Percentiles rank a stretch among this genome's conserved stretches.
These are phyloP conservation scores for Carapus acus DNA, from an alignment of 2,797 vertebrate genomes.

Conservation along the genomic window DNA sequence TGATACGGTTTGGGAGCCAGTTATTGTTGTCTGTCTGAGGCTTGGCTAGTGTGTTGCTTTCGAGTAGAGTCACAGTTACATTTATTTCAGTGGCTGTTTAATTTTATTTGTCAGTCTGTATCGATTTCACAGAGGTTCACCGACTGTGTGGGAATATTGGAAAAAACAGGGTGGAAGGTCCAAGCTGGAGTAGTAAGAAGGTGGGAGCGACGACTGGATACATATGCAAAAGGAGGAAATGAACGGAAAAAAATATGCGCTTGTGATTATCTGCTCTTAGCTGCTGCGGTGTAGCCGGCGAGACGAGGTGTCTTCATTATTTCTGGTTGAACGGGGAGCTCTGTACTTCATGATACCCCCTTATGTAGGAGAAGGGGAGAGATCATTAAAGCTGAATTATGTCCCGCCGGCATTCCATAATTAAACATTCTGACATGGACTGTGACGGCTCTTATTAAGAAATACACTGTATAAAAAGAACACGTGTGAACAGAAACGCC, in stretches of 20 bases:
- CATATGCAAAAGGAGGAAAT: conserved; percentile 12
- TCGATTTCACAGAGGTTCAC: no score
- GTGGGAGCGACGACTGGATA: not conserved
- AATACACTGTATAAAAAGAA: no score
- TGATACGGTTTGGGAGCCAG: no score
- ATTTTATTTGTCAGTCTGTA: no score
- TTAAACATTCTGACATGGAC: conserved; percentile 22
- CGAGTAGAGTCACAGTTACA: no score
- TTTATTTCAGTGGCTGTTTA: no score
- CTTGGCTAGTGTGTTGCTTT: no score
- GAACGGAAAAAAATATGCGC: not conserved
- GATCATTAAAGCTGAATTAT: conserved; percentile 45
- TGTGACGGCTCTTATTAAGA: conserved; percentile 45
- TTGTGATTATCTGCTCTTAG: no score
- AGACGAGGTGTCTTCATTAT: conserved; percentile 36
- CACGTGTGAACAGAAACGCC: conserved; percentile 7
- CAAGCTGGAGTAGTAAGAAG: no score
- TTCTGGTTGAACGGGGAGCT: conserved; percentile 22
- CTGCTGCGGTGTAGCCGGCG: conserved; percentile 7
- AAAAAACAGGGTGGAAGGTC: no score
- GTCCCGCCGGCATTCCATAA: conserved; percentile 38
- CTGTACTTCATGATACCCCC: conserved; percentile 40
- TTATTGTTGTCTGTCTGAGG: no score
- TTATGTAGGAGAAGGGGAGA: conserved; percentile 13
- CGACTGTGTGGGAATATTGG: no score